Base-by-base conservation (phyloP, 2,888 invertebrate genomes). In the Tipula vernalis region DNA sequence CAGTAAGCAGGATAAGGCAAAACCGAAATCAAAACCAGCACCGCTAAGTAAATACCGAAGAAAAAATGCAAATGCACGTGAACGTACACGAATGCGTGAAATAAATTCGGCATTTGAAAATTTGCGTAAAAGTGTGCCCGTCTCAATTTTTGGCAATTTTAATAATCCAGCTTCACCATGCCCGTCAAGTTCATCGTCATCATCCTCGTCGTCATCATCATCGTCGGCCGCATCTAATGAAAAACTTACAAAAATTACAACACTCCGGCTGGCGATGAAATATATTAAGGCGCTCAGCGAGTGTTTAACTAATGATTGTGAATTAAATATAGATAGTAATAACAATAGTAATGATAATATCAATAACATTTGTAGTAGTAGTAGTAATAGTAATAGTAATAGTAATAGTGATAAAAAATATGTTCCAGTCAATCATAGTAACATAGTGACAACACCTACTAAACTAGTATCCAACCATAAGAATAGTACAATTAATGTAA, bases 21-120 rank as follows among this genome's bases (percentile, higher is more conserved):
- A 92, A 88, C 91, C 93, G 88, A 94, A 95, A 89, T 93, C 94
- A 89, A 93, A 95, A 90, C 93, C 95, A 39, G 95, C 95, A 87
- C 95, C 96, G 13, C 93, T 98, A 89, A 97, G 97, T 92, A 98
- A 97, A 91, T 98, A 98, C 92, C 93, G 97, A 39, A 93, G 98
- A 89, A 96, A 96, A 93, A 97, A 97, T 0, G 98, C 98, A 13
- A 98, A 98, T 92, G 97, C 97, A 0, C 92, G 98, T 42, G 98
- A 98, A 90, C 91, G 98, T 44, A 95, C 95, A 88, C 93, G 98
- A 87, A 98, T 98, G 97, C 93, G 96, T 86, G 97, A 97, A 90
- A 97, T 98, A 89, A 98, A 98, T 92, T 93, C 94, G 87, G 98
- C 97, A 0, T 98, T 98, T 91, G 97, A 97, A 90, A 94, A 95